phyloP scores from a whole-genome alignment of 2,888 invertebrate genomes.

The Phyto melanocephala region DNA sequence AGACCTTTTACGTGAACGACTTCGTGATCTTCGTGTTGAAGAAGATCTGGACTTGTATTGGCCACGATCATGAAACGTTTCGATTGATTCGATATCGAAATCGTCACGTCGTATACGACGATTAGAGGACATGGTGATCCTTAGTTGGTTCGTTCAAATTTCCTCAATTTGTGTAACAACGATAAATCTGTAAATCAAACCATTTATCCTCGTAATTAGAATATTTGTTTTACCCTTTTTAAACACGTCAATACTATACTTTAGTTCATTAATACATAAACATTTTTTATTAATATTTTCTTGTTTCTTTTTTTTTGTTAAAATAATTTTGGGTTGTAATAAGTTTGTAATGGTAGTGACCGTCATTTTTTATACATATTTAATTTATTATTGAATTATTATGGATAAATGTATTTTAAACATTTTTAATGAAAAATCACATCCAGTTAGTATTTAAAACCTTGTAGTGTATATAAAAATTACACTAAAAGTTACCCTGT shows the following conservation, averaged over 20 bases:
- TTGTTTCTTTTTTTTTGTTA: slow-evolving; percentile 23
- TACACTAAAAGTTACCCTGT: no score
- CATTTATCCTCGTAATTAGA: slow-evolving; percentile 63
- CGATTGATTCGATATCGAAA: slow-evolving; percentile 64
- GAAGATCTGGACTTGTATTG: slow-evolving; percentile 48
- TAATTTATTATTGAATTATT: no score
- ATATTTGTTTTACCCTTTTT: slow-evolving; percentile 43
- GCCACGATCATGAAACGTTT: slow-evolving; percentile 65
- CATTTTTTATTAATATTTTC: slow-evolving; percentile 54
- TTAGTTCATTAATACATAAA: slow-evolving; percentile 36
- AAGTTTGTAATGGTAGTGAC: background rate
- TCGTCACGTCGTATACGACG: slow-evolving; percentile 67
- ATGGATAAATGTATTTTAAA: no score
- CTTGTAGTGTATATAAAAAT: no score
- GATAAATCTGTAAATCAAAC: slow-evolving; percentile 62
- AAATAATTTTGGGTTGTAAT: no score
- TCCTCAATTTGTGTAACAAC: slow-evolving; percentile 12
- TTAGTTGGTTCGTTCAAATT: background rate
- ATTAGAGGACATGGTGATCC: slow-evolving; percentile 65
- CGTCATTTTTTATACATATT: background rate
- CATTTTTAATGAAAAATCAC: no score
- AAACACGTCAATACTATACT: slow-evolving; percentile 51
- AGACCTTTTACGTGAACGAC: slow-evolving; percentile 68
- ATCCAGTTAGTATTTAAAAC: no score
- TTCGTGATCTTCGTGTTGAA: slow-evolving; percentile 48